phyloP scores from a whole-genome alignment of 2,797 vertebrate genomes.

The Linurgus olivaceus region DNA sequence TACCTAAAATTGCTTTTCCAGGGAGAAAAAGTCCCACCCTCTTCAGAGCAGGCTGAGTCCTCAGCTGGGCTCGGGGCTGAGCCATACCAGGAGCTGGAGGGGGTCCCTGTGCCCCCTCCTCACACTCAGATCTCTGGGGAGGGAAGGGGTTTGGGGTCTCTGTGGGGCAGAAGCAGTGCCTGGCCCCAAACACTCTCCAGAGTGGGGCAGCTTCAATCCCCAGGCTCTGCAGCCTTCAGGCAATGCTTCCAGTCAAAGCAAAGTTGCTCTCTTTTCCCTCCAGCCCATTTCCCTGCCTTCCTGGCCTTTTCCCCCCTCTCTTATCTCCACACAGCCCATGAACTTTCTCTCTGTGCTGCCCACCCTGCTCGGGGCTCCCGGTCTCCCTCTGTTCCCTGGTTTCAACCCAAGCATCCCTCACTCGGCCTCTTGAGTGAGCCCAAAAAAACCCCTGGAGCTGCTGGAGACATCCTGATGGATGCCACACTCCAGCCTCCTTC shows the following conservation, averaged over 20 bases:
- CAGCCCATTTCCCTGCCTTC: neutral
- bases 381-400: neutral
- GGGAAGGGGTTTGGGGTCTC: neutral
- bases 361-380: neutral
- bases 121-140: neutral
- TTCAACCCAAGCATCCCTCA: accelerated
- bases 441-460: neutral
- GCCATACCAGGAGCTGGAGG: neutral
- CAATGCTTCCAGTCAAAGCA: neutral
- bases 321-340: neutral
- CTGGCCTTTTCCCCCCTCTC: neutral
- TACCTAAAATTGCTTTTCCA: neutral
- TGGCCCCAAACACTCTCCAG: neutral
- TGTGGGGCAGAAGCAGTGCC: neutral
- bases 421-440: neutral
- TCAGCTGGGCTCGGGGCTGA: neutral
- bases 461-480: neutral
- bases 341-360: neutral
- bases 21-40: neutral
- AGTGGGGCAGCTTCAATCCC: conserved; percentile 63
- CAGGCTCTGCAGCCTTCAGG: neutral
- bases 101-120: neutral
- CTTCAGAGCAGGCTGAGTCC: accelerated
- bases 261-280: neutral
- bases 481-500: conserved; percentile 73